Conservation (phyloP, 2,797 vertebrate genomes). For the Catostomus latipinnis region DNA sequence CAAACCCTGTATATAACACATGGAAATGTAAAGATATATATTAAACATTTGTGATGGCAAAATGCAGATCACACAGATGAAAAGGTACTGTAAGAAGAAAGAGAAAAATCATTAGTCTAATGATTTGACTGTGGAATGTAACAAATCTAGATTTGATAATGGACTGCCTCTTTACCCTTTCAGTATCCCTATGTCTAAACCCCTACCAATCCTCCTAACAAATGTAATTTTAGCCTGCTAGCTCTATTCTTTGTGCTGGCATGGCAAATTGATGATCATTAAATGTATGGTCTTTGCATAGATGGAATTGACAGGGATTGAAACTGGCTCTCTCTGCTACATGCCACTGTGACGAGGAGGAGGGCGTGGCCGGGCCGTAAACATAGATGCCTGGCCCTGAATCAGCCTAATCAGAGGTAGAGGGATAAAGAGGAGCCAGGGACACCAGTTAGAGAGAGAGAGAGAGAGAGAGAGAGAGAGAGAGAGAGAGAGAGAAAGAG, state of each 20-base stretch:
- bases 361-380: too few relatives aligned
- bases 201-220: slow-evolving; percentile 22
- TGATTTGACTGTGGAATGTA: slow-evolving; percentile 37
- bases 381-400: too few relatives aligned
- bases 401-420: too few relatives aligned
- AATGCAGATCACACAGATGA: slow-evolving; percentile 35
- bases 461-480: too few relatives aligned
- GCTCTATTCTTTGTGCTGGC: slow-evolving; percentile 41
- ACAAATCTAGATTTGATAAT: slow-evolving; percentile 36
- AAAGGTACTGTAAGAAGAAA: not conserved
- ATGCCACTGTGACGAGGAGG: too few relatives aligned
- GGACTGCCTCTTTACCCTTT: slow-evolving; percentile 36
- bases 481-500: too few relatives aligned
- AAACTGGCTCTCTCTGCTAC: too few relatives aligned
- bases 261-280: slow-evolving; percentile 43
- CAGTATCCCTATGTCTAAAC: slow-evolving; percentile 16
- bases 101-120: slow-evolving; percentile 47
- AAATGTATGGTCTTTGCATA: slow-evolving; percentile 35
- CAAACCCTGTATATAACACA: slow-evolving; percentile 13
- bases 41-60: slow-evolving; percentile 11
- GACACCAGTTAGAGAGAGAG: too few relatives aligned
- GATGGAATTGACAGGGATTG: slow-evolving; percentile 30
- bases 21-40: slow-evolving; percentile 6
- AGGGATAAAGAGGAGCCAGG: too few relatives aligned
- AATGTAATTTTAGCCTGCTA: slow-evolving; percentile 32